These are phyloP conservation scores for Sphaerodactylus townsendi DNA, from an alignment of 2,113 vertebrate genomes.

Conservation along the genomic window DNA sequence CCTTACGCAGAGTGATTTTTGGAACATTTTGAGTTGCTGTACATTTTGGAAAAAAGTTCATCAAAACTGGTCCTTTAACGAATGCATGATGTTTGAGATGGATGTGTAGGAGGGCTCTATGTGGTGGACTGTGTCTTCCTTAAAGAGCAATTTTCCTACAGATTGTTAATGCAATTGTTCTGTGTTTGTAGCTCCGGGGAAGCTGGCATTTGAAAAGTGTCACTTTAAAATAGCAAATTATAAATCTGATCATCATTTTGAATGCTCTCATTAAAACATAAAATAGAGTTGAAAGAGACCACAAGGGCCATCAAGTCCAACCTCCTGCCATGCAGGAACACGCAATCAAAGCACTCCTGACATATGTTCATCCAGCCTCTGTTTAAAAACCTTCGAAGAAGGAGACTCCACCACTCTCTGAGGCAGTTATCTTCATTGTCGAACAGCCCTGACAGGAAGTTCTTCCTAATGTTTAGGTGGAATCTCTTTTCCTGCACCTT, in stretches of 20 bases:
- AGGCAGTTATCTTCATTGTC: too few species aligned
- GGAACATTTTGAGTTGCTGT: neutral
- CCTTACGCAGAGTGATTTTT: neutral
- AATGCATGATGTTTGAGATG: neutral
- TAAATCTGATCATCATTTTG: conserved; percentile 20
- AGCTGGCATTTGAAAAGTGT: neutral
- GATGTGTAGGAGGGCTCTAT: neutral
- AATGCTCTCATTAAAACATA: conserved; percentile 18
- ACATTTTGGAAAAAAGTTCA: neutral
- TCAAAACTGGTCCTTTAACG: neutral
- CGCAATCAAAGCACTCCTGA: too few species aligned
- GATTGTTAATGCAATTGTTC: too few species aligned
- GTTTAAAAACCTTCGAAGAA: too few species aligned
- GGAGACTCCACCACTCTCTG: too few species aligned
- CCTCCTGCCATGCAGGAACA: too few species aligned
- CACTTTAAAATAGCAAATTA: neutral
- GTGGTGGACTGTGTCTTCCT: neutral
- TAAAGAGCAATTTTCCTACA: neutral
- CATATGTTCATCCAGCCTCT: too few species aligned
- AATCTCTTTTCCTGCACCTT: too few species aligned
- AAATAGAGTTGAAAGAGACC: too few species aligned
- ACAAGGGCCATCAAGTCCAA: too few species aligned
- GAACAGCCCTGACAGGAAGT: too few species aligned
- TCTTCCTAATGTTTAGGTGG: too few species aligned
- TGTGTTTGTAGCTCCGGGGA: neutral